Percentiles rank a stretch among this genome's conserved stretches.
Conservation (phyloP, 2,888 invertebrate species). For the Diplolepis rosae region DNA sequence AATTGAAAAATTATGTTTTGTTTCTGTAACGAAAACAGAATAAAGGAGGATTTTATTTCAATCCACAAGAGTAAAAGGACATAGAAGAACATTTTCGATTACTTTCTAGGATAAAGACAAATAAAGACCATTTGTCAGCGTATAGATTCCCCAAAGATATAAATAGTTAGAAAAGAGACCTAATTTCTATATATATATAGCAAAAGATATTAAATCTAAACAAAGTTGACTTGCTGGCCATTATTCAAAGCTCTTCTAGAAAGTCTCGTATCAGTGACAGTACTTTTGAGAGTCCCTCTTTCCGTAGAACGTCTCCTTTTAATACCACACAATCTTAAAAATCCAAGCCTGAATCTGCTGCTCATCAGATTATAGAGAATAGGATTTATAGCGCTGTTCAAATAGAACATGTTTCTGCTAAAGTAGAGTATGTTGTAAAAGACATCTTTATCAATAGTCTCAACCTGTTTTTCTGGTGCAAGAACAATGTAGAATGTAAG, state of each 20-base stretch:
- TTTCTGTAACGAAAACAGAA: no score
- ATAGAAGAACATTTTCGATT: no score
- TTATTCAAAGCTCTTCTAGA: slow-evolving; percentile 56
- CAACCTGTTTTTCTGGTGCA: slow-evolving; percentile 80
- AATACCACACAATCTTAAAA: slow-evolving; percentile 81
- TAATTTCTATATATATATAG: neutral
- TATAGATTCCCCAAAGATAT: neutral
- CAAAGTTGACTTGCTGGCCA: slow-evolving; percentile 26
- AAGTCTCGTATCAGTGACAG: slow-evolving; percentile 65
- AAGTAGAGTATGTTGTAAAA: slow-evolving; percentile 90
- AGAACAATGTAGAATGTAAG: slow-evolving; percentile 91
- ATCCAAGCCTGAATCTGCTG: slow-evolving; percentile 90
- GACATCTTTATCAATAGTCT: slow-evolving; percentile 83
- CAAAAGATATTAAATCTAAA: neutral
- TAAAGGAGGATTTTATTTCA: no score
- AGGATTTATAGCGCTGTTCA: slow-evolving; percentile 93
- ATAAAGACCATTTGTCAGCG: neutral
- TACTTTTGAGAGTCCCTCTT: slow-evolving; percentile 75
- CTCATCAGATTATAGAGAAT: slow-evolving; percentile 94
- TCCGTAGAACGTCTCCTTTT: slow-evolving; percentile 73
- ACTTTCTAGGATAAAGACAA: no score
- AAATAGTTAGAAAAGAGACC: neutral
- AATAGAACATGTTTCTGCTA: slow-evolving; percentile 90
- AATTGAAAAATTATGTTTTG: no score
- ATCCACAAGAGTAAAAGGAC: no score